A percentile compares a stretch with the other conserved stretches of the same genome.
Evolutionary conservation across 2,113 vertebrate species (phyloP).

Genomic region (Neopipo cinnamomea): DNA sequence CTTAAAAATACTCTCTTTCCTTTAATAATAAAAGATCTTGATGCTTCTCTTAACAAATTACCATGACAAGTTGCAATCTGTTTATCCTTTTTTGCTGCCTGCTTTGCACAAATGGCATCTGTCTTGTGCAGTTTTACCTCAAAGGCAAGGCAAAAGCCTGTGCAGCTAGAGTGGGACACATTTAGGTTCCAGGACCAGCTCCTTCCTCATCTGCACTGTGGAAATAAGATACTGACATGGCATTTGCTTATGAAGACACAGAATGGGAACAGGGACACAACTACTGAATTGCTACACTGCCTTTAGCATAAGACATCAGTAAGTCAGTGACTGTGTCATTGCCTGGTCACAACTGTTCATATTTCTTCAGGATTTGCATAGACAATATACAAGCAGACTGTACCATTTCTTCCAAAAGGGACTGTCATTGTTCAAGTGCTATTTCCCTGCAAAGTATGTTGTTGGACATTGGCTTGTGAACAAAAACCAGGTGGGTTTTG

Average conservation of each 20-base stretch:
- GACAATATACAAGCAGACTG: background rate
- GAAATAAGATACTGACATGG: background rate
- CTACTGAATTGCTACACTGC: background rate
- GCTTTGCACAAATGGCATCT: background rate
- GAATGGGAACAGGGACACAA: background rate
- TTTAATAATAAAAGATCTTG: background rate
- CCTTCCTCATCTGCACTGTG: background rate
- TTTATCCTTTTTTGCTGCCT: background rate
- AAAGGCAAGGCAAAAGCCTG: background rate
- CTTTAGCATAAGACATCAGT: background rate
- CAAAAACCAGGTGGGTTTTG: background rate
- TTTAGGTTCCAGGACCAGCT: background rate
- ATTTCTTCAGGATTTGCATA: background rate
- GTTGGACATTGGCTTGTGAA: background rate
- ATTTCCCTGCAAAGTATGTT: background rate
- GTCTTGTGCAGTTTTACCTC: background rate
- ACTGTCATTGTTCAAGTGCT: background rate
- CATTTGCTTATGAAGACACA: background rate
- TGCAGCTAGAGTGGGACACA: background rate
- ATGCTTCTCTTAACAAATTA: background rate
- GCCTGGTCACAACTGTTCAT: background rate
- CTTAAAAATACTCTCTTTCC: background rate
- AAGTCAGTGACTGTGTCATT: background rate
- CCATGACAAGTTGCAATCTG: background rate
- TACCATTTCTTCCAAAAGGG: background rate